These are phyloP conservation scores for Macrosteles quadrilineatus DNA, from an alignment of 1,140 invertebrate genomes.

Conservation along the genomic window DNA sequence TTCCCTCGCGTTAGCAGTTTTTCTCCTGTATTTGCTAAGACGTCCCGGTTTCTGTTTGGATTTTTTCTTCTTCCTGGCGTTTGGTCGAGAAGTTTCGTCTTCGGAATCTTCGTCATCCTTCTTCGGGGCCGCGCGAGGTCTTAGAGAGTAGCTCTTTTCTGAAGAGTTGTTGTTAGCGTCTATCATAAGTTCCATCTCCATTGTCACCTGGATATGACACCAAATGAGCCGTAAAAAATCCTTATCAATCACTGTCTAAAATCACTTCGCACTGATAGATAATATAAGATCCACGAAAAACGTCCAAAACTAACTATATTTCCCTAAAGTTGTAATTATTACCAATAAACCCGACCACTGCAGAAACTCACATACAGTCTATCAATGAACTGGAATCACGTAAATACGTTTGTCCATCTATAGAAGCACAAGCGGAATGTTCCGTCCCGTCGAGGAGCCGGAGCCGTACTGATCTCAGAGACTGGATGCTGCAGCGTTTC, in stretches of 20 bases:
- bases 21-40: slow-evolving; percentile 84
- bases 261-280: no score
- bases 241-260: no score
- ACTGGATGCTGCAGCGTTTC: background rate
- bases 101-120: slow-evolving; percentile 40
- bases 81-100: slow-evolving; percentile 32
- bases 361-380: no score
- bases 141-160: slow-evolving; percentile 42
- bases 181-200: slow-evolving; percentile 45
- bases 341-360: no score
- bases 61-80: slow-evolving; percentile 43
- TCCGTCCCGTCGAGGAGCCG: background rate
- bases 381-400: no score
- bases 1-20: slow-evolving; percentile 87
- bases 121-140: slow-evolving; percentile 33
- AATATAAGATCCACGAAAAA: no score
- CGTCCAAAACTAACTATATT: no score
- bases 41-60: slow-evolving; percentile 76
- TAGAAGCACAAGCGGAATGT: no score
- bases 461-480: background rate
- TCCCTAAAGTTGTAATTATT: no score
- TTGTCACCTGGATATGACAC: background rate
- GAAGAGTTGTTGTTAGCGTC: slow-evolving; percentile 42
- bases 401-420: no score
- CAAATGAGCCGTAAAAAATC: no score